These are phyloP conservation scores for Dichetophora obliterata DNA, from an alignment of 2,888 invertebrate genomes.

Conservation along the genomic window DNA sequence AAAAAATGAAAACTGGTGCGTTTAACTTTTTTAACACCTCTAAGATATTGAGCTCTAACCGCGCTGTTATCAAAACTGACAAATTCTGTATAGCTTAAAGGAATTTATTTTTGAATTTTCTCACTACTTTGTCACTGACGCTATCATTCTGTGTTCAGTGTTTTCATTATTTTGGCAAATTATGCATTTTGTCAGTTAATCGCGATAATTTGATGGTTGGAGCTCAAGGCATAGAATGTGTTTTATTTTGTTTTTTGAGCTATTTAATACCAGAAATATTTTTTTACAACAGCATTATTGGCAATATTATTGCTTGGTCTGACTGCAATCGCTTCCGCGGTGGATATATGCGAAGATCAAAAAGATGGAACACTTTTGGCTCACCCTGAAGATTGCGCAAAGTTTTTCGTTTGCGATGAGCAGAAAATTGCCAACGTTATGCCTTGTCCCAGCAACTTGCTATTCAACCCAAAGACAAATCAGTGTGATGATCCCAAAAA, in stretches of 20 bases:
- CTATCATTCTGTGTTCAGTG: neutral
- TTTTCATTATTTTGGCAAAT: neutral
- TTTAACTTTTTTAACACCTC: too few relatives aligned
- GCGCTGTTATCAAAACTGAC: too few relatives aligned
- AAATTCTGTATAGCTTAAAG: too few relatives aligned
- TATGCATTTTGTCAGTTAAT: neutral
- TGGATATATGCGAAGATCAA: conserved; percentile 52
- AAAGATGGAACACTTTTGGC: conserved; percentile 54
- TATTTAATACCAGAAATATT: neutral
- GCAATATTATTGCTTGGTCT: conserved; percentile 1
- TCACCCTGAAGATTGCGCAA: conserved; percentile 54
- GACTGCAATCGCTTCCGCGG: neutral
- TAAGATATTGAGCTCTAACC: too few relatives aligned
- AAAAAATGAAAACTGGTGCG: too few relatives aligned
- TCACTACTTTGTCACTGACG: too few relatives aligned
- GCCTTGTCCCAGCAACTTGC: conserved; percentile 55
- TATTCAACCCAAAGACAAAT: conserved; percentile 49
- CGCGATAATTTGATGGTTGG: neutral
- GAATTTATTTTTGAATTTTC: too few relatives aligned
- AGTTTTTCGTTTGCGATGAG: conserved; percentile 55
- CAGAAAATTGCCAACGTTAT: conserved; percentile 46
- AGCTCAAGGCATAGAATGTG: neutral
- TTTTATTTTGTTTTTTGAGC: neutral
- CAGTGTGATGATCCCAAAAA: conserved; percentile 54
- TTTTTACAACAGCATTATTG: conserved; percentile 10